These are phyloP conservation scores for Microplitis mediator DNA, from an alignment of 1,140 invertebrate species.

Conservation along the genomic window DNA sequence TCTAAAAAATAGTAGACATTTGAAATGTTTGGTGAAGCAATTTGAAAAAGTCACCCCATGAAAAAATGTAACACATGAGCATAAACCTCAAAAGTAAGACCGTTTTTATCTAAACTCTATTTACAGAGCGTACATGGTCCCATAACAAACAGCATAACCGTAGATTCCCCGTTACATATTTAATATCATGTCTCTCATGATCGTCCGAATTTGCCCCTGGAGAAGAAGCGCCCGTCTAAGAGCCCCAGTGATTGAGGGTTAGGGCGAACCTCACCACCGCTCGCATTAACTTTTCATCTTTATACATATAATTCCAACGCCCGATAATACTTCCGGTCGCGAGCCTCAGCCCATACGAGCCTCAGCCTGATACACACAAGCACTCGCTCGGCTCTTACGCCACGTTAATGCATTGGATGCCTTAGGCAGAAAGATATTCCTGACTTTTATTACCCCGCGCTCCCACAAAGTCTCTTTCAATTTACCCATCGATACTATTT, in stretches of 20 bases:
- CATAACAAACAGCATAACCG: constrained; percentile 49
- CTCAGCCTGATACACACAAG: not conserved
- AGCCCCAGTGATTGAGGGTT: constrained; percentile 62
- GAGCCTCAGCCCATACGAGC: constrained; percentile 11
- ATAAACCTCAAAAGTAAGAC: not conserved
- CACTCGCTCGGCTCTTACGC: not conserved
- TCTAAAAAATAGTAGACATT: not conserved
- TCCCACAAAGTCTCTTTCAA: constrained; percentile 9
- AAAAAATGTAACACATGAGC: constrained; percentile 54
- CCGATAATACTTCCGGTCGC: constrained; percentile 23
- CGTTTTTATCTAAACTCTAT: not conserved
- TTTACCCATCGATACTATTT: constrained; percentile 1
- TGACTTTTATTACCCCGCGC: constrained; percentile 5
- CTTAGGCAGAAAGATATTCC: not conserved
- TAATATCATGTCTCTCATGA: constrained; percentile 59
- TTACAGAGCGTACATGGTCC: not conserved
- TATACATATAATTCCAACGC: constrained; percentile 55
- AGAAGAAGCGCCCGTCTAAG: constrained; percentile 58
- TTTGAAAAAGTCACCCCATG: constrained; percentile 42
- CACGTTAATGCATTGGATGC: constrained; percentile 6
- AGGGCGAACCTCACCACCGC: constrained; percentile 33
- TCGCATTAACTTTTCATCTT: constrained; percentile 62
- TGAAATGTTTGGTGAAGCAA: constrained; percentile 6
- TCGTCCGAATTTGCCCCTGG: constrained; percentile 57
- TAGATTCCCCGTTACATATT: constrained; percentile 62